These are phyloP conservation scores for Parasteatoda tepidariorum DNA, from an alignment of 1,140 invertebrate species.

Conservation along the genomic window DNA sequence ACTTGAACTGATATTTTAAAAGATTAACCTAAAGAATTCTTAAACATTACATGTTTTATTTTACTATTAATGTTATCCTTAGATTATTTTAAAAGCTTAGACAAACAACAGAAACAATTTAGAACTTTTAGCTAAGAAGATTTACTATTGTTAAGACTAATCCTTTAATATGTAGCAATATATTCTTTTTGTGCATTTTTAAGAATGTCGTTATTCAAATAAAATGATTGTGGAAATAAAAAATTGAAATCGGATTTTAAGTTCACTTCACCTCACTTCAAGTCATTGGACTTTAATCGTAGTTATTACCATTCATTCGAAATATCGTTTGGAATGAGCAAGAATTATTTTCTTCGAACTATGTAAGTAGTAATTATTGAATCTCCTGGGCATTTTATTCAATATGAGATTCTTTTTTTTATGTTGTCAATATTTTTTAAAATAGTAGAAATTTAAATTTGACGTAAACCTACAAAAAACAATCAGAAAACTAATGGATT, in stretches of 20 bases:
- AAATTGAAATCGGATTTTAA: not conserved
- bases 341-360: too few species aligned
- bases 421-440: too few species aligned
- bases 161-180: not conserved
- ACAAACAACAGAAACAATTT: not conserved
- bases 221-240: not conserved
- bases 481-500: too few species aligned
- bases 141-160: not conserved
- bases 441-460: too few species aligned
- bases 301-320: not conserved
- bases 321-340: too few species aligned
- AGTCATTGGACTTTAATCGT: not conserved
- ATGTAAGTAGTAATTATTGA: too few species aligned
- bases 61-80: not conserved
- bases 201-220: not conserved
- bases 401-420: too few species aligned
- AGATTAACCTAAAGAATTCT: too few species aligned
- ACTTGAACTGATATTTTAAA: too few species aligned
- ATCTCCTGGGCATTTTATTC: too few species aligned
- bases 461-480: too few species aligned
- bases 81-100: not conserved
- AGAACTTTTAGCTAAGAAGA: not conserved
- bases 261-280: not conserved
- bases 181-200: not conserved
- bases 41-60: too few species aligned